These are phyloP conservation scores for Hippocampus mohnikei DNA, from an alignment of 2,113 vertebrate genomes.

Conservation along the genomic window DNA sequence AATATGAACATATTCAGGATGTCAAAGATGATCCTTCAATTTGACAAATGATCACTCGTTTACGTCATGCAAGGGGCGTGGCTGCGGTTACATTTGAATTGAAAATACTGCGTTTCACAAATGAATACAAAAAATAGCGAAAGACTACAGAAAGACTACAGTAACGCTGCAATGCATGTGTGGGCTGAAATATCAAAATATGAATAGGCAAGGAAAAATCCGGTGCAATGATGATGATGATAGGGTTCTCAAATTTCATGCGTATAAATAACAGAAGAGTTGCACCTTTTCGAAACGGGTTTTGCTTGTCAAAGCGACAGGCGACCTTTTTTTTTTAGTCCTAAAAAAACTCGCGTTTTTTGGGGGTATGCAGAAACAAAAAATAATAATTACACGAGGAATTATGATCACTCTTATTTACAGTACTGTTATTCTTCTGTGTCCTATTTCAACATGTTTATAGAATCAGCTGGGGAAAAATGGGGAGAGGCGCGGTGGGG, in stretches of 20 bases:
- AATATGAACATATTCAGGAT: neutral
- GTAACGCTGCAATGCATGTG: no score
- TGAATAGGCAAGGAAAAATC: no score
- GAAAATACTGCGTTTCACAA: neutral
- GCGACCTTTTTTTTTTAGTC: neutral
- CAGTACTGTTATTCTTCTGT: neutral
- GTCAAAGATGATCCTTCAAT: neutral
- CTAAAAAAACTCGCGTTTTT: neutral
- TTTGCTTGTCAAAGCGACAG: neutral
- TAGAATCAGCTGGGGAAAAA: constrained; percentile 40
- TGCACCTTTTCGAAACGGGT: neutral
- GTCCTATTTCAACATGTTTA: neutral
- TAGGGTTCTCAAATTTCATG: no score
- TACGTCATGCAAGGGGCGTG: neutral
- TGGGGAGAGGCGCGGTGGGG: no score
- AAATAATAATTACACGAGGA: neutral
- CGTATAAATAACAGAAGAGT: neutral
- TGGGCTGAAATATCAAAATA: no score
- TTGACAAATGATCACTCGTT: neutral
- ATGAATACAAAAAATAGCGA: neutral
- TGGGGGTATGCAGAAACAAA: neutral
- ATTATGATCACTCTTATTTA: neutral
- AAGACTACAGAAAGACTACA: no score
- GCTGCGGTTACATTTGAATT: neutral
- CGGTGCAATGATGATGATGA: no score